phyloP scores from a whole-genome alignment of 2,797 vertebrate genomes.

The Labroides dimidiatus region DNA sequence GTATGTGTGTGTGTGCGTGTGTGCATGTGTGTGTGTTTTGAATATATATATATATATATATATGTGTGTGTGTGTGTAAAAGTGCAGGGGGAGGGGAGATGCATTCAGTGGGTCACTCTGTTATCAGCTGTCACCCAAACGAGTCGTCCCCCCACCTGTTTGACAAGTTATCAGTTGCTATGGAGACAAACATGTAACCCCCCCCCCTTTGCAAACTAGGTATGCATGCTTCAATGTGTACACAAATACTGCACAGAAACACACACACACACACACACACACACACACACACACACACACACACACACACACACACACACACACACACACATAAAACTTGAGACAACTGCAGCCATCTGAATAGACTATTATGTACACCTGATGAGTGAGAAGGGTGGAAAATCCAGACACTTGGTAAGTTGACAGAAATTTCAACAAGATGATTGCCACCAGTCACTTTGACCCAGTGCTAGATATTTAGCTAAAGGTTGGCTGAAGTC shows the following conservation, averaged over 20 bases:
- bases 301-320: not conserved
- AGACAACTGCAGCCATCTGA: not conserved
- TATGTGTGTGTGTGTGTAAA: constrained; percentile 19
- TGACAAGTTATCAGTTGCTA: constrained; percentile 64
- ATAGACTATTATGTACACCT: constrained; percentile 23
- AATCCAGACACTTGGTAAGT: not conserved
- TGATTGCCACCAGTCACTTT: not conserved
- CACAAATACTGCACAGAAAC: not conserved
- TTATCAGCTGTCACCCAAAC: constrained; percentile 79
- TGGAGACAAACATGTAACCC: constrained; percentile 50
- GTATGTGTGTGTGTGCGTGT: constrained; percentile 5
- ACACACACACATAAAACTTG: not conserved
- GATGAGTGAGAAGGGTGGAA: not conserved
- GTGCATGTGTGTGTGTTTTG: constrained; percentile 40
- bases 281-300: not conserved
- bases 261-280: not conserved
- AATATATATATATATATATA: constrained; percentile 13
- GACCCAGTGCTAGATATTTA: not conserved
- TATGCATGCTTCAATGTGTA: constrained; percentile 6
- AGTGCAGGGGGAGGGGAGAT: constrained; percentile 21
- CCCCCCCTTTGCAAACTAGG: constrained; percentile 5
- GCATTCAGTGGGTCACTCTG: constrained; percentile 54
- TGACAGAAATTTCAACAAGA: not conserved
- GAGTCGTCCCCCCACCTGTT: constrained; percentile 38
- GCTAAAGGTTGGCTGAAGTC: constrained; percentile 4